Percentiles rank a stretch among this genome's conserved stretches.
phyloP scores from a whole-genome alignment of 2,113 vertebrate species.

The Pedetes capensis region DNA sequence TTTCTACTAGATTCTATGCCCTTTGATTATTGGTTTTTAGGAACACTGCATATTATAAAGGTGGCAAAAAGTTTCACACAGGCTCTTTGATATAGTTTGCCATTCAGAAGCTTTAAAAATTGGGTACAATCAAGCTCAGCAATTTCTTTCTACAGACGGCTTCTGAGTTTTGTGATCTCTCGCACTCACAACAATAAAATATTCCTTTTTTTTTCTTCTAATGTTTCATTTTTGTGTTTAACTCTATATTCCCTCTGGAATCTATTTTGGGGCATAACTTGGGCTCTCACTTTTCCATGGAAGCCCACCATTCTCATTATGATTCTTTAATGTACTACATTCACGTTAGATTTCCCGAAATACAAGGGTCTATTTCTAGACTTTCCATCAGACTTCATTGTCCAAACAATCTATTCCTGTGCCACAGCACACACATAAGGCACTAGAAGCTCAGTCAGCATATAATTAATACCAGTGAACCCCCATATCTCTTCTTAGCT shows the following conservation, averaged over 20 bases:
- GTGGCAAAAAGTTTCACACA: not conserved
- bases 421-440: not conserved
- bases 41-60: not conserved
- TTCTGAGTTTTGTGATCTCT: conserved; percentile 18
- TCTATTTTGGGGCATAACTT: not conserved
- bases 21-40: not conserved
- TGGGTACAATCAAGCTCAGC: not conserved
- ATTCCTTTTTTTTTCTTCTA: not conserved
- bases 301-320: not conserved
- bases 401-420: not conserved
- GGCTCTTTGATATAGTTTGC: not conserved
- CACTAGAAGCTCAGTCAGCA: not conserved
- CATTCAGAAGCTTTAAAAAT: not conserved
- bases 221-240: conserved; percentile 44
- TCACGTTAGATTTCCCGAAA: conserved; percentile 45
- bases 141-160: not conserved
- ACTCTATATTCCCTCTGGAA: conserved; percentile 29
- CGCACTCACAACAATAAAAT: not conserved
- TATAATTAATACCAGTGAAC: not conserved
- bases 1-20: not conserved
- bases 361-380: conserved; percentile 7
- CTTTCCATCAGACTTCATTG: not conserved
- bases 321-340: conserved; percentile 6
- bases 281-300: conserved; percentile 7
- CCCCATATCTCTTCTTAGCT: not conserved